Conservation (phyloP, 30 jellyfish, hydroid and myxozoan genomes). For the Cassiopea andromeda region DNA sequence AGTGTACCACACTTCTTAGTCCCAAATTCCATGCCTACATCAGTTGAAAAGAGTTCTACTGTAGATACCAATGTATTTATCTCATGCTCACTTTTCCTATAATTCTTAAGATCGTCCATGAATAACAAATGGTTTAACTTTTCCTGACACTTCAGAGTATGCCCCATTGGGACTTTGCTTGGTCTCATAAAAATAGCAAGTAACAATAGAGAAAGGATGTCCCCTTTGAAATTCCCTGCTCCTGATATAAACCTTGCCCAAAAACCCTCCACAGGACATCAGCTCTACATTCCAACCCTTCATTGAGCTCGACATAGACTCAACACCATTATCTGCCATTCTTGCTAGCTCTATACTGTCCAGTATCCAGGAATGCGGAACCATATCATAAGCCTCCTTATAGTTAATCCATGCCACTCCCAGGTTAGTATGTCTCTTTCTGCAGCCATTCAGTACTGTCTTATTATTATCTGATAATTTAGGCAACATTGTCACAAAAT, state of each 20-base stretch:
- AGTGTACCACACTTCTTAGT: not conserved
- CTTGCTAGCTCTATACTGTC: not conserved
- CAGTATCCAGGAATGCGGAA: not conserved
- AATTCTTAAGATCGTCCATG: not conserved
- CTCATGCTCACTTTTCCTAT: not conserved
- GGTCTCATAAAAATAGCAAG: slow-evolving; percentile 25
- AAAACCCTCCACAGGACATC: not conserved
- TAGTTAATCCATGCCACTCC: not conserved
- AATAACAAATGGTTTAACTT: slow-evolving; percentile 34
- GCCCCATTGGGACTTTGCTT: slow-evolving; percentile 35
- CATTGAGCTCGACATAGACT: not conserved
- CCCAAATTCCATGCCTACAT: slow-evolving; percentile 50
- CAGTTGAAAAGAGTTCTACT: not conserved
- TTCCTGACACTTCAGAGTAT: slow-evolving; percentile 46
- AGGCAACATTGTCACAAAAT: no score
- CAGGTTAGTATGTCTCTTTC: not conserved
- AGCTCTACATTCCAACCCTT: slow-evolving; percentile 12
- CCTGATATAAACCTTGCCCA: slow-evolving; percentile 20
- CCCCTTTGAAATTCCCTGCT: slow-evolving; percentile 22
- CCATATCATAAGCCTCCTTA: not conserved
- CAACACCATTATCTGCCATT: slow-evolving; percentile 20
- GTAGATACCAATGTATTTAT: not conserved
- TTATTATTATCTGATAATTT: no score
- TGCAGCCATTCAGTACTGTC: not conserved
- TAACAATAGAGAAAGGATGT: slow-evolving; percentile 40